A percentile compares a stretch with the other conserved stretches of the same genome.
Evolutionary conservation across 1,140 invertebrate species (phyloP).

Genomic region (Mercenaria mercenaria): DNA sequence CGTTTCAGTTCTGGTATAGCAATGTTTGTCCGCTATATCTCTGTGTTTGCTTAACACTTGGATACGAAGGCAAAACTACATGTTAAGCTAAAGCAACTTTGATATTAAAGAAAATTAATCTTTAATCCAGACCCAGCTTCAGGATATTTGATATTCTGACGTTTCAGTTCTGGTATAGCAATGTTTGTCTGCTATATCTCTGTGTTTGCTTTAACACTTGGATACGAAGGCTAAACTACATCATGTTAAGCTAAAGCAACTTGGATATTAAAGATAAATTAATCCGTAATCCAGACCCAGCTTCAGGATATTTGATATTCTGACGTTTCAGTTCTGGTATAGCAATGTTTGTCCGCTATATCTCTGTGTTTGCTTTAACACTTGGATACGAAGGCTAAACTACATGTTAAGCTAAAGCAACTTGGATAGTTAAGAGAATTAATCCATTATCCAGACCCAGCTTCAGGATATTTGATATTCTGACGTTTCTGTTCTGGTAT

Average conservation of each 20-base stretch:
- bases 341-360: not conserved
- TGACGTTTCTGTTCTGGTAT: not conserved
- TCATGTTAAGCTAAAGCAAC: not conserved
- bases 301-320: not conserved
- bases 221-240: constrained; percentile 1
- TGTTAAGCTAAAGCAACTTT: too few relatives aligned
- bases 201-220: not conserved
- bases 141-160: not conserved
- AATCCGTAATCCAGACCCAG: not conserved
- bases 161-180: not conserved
- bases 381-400: constrained; percentile 4
- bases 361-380: not conserved
- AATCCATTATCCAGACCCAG: not conserved
- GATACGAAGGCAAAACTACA: constrained; percentile 11
- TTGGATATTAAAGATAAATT: too few relatives aligned
- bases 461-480: not conserved
- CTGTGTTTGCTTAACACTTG: not conserved
- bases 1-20: not conserved
- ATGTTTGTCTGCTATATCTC: constrained; percentile 1
- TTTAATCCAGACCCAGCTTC: not conserved
- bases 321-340: not conserved
- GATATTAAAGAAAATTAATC: not conserved
- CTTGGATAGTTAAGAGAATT: not conserved
- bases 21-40: constrained; percentile 10
- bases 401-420: not conserved